Base-by-base conservation (phyloP, 2,888 invertebrate genomes). In the Cephus pygmeus region DNA sequence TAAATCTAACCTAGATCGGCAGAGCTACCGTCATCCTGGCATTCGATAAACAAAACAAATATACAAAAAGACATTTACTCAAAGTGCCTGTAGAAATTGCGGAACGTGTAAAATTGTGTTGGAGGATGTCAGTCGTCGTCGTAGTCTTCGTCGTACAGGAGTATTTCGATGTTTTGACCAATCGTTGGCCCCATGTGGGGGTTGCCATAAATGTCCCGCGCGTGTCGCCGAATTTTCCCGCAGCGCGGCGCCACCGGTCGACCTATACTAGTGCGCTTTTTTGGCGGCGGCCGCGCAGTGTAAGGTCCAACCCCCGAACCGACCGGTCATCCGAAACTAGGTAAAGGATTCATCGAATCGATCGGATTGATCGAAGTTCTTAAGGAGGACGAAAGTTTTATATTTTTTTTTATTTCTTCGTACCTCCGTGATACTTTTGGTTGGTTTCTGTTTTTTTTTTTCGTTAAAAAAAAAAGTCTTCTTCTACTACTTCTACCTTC, bases 261-360 rank as follows among this genome's bases (percentile, higher is more conserved):
- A 87, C 84, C 86, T 91, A 91, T 91, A 91, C 91, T 91, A 91
- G 88, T 89, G 87, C 85, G 87, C 87, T 89, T 85, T 90, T 90
- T 91, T 89, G 89, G 88, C 89, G 88, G 87, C 87, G 86, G 85
- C 84, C 83, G 86, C 86, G 88, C 91, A 91, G 91, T 91, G 88
- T 88, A 89, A 91, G 90, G 89, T 91, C 89, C 91, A 90, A 91
- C 87, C 89, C 85, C 88, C 91, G 91, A 91, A 89, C 91, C 91
- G 91, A 91, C 90, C 91, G 91, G 91, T 91, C 90, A 88, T 88
- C 90, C 91, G 91, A 91, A 90, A 85, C 87, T 91, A 91, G 91
- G 91, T 91, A 91, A 91, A 87, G 79, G 73, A 76, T 79, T 75
- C 73, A 71, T 75, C 40, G 75, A 71, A 78, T 75, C 75, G 79